Conservation (phyloP, 1,140 invertebrate species). For the Centruroides sculpturatus region DNA sequence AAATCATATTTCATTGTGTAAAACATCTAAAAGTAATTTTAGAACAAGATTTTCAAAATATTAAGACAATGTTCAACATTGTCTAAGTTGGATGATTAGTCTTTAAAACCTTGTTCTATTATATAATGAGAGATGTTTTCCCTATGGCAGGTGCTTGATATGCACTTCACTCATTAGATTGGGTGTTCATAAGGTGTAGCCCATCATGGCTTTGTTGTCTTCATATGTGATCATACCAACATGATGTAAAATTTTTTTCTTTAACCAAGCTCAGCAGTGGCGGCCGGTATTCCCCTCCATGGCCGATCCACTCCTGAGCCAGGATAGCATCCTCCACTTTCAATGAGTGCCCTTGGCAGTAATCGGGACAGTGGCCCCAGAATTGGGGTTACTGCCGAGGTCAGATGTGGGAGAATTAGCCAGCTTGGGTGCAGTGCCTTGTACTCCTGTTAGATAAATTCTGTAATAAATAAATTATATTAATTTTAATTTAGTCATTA, state of each 20-base stretch:
- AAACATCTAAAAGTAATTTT: neutral
- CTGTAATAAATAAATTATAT: slow-evolving; percentile 9
- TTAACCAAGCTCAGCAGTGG: slow-evolving; percentile 5
- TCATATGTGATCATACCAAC: slow-evolving; percentile 23
- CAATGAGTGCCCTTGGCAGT: slow-evolving; percentile 17
- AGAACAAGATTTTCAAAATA: neutral
- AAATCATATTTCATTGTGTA: neutral
- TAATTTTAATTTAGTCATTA: neutral
- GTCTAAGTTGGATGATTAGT: neutral
- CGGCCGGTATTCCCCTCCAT: neutral
- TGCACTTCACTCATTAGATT: slow-evolving; percentile 10
- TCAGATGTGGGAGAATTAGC: slow-evolving; percentile 15
- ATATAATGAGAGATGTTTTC: slow-evolving; percentile 2
- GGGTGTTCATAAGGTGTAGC: slow-evolving; percentile 14
- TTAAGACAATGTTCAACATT: neutral
- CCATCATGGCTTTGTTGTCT: slow-evolving; percentile 21
- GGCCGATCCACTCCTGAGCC: slow-evolving; percentile 5
- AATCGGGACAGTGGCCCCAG: slow-evolving; percentile 14
- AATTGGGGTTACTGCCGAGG: slow-evolving; percentile 18
- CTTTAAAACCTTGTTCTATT: neutral
- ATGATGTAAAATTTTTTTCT: slow-evolving; percentile 6
- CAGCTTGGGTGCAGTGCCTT: slow-evolving; percentile 18
- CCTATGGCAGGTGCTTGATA: slow-evolving; percentile 11
- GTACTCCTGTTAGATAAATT: slow-evolving; percentile 10
- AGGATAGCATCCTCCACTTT: slow-evolving; percentile 4